Evolutionary conservation across 2,888 invertebrate species (phyloP), one percentile per base, ranked within the genome.

Genomic region (Melanostoma mellinum): DNA sequence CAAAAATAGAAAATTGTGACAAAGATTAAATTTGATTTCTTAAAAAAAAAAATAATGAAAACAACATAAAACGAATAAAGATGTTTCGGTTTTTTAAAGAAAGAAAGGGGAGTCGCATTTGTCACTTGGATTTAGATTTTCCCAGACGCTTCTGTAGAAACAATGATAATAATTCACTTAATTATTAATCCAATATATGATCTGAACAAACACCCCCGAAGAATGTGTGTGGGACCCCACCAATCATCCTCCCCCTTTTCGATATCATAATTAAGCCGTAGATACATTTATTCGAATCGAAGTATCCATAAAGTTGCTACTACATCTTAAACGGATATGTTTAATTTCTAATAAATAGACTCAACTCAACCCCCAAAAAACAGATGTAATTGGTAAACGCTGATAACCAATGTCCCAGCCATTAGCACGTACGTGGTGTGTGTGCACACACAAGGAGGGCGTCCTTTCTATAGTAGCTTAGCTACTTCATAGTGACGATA

Each of bases 1-100:
- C 84, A 84, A 84, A 84, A 84, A 84, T 84, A 84, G 84, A 84
- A 84, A 84, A 79, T 74, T 79, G 79, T 84, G 84, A 84, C 84
- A 84, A 79, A 84, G 84, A 84, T 84, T 75, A 67, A 79, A 79
- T 79, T 84, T 84, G 84, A 84, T 75, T 84, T 84, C 74, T 69
- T 46, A 36, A 79, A 74, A 36, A 65, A 35, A 61, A 48, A 76
- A 36, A 61, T 36, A 63, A 60, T 32, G 67, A 53, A 42, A 38
- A 20, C 20, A 20, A 20, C 20, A 20, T 20, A 20, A 20, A 20
- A 74, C 38, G 6, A 40, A 46, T 55, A 42, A 35, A 68, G 46
- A 72, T 71, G 67, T 81, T 48, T 72, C 53, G 44, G 35, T 58
- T 76, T 68, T 74, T 52, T 68, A 35, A 32, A 8, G 10, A 42